Evolutionary conservation across 1,140 invertebrate species (phyloP).

Genomic region (Hirudo medicinalis): DNA sequence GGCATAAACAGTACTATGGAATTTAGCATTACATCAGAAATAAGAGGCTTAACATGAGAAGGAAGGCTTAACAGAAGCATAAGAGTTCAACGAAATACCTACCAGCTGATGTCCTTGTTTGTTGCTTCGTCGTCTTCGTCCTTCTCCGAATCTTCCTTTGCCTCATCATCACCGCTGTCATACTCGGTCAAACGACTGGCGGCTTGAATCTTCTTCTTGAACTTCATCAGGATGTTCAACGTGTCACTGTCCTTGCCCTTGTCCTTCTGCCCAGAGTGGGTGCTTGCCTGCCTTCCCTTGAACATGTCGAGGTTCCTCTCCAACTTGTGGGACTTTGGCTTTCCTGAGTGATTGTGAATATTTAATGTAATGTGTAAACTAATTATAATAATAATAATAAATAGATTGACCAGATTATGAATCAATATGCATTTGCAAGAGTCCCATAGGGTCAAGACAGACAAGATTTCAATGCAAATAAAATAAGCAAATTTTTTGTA

Average conservation of each 20-base stretch:
- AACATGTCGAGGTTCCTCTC: slow-evolving; percentile 43
- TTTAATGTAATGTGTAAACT: no score
- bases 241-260: slow-evolving; percentile 51
- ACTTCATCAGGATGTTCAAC: slow-evolving; percentile 63
- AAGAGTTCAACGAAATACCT: slow-evolving; percentile 12
- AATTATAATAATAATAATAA: no score
- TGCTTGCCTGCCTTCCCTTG: slow-evolving; percentile 58
- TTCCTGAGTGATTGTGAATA: no score
- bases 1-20: neutral
- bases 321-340: no score
- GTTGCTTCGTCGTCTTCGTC: slow-evolving; percentile 30
- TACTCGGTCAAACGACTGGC: slow-evolving; percentile 42
- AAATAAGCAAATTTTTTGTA: no score
- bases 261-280: slow-evolving; percentile 66
- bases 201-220: slow-evolving; percentile 59
- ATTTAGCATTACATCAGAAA: neutral
- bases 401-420: no score
- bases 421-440: no score
- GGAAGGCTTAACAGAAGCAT: no score
- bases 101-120: slow-evolving; percentile 38
- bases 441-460: no score
- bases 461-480: no score
- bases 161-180: slow-evolving; percentile 34
- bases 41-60: no score
- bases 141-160: slow-evolving; percentile 31